Evolutionary conservation across 2,113 vertebrate genomes (phyloP).

Genomic region (Lampris incognitus): DNA sequence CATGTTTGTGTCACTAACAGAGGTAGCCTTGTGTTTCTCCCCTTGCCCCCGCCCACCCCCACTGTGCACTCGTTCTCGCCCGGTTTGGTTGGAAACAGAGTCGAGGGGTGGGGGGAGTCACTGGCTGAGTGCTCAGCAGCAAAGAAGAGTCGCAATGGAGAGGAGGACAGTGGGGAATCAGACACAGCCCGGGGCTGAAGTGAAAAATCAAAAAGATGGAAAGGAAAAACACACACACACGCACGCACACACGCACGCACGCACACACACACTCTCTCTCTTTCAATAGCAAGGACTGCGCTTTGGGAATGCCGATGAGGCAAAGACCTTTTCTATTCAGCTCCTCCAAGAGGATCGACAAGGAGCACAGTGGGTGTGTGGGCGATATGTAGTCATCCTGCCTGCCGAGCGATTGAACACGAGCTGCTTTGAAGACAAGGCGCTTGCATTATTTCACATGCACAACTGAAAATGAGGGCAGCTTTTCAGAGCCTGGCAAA

Average conservation of each 20-base stretch:
- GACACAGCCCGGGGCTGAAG: constrained; percentile 57
- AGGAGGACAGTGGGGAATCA: constrained; percentile 60
- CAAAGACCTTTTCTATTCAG: constrained; percentile 59
- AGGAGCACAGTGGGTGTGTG: constrained; percentile 70
- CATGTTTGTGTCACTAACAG: constrained; percentile 81
- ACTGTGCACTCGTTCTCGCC: constrained; percentile 63
- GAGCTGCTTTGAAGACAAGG: constrained; percentile 77
- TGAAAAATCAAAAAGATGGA: constrained; percentile 57
- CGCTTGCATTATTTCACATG: constrained; percentile 75
- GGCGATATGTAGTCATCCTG: constrained; percentile 72
- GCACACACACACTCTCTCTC: too few relatives aligned
- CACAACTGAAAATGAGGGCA: constrained; percentile 42
- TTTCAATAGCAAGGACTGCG: constrained; percentile 61
- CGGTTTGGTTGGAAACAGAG: constrained; percentile 74
- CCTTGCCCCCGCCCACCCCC: constrained; percentile 1
- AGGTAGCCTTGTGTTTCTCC: constrained; percentile 73
- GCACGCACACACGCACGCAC: too few relatives aligned
- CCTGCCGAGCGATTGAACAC: constrained; percentile 63
- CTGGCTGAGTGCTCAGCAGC: constrained; percentile 67
- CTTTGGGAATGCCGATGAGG: constrained; percentile 81
- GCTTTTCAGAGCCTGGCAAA: constrained; percentile 57
- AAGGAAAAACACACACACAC: constrained; percentile 20
- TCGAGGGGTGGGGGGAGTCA: constrained; percentile 66
- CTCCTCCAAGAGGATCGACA: constrained; percentile 62
- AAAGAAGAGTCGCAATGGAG: constrained; percentile 58